Base-by-base conservation (phyloP, 1,140 invertebrate species). In the Drosophila pseudoobscura region DNA sequence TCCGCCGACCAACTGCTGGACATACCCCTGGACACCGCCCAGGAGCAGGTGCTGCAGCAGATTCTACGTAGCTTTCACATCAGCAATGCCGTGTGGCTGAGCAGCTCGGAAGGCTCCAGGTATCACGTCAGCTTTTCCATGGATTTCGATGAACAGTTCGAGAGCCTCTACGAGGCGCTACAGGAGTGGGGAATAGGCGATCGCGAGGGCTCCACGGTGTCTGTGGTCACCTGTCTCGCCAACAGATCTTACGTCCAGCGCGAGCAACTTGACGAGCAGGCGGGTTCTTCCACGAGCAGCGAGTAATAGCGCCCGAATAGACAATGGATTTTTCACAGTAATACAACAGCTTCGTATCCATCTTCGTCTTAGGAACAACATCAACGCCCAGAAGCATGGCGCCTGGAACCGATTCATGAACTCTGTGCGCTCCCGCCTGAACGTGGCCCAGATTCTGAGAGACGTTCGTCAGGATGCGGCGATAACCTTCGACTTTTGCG, bases 401-500 rank as follows among this genome's bases (percentile, higher is more conserved):
- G 88, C 91, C 17, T 94, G 94, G 94, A 91, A 92, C 50, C 89
- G 92, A 7, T 94, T 95, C 68, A 91, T 94, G 52, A 92, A 93
- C 45, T 94, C 94, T 0, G 93, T 94, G 2, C 92, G 93, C 35
- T 93, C 95, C 6, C 91, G 95, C 29, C 89, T 95, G 13, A 95
- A 95, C 56, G 94, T 96, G 8, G 94, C 95, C 1, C 94, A 96
- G 92, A 94, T 96, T 2, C 93, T 96, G 0, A 93, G 95, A 70
- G 92, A 93, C 64, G 94, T 96, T 0, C 92, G 93, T 65, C 84
- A 92, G n/a, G 94, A 94, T 85, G 95, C 95, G 6, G 83, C 92
- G 2, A 91, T 96, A 15, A 96, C 95, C 0, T 96, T 96, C 91
- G 95, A 96, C 92, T 96, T 94, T 91, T 73, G 95, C 29, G 93